Evolutionary conservation across 2,797 vertebrate genomes (phyloP), one percentile per base, ranked within the genome.

Genomic region (Chaetophractus vellerosus): DNA sequence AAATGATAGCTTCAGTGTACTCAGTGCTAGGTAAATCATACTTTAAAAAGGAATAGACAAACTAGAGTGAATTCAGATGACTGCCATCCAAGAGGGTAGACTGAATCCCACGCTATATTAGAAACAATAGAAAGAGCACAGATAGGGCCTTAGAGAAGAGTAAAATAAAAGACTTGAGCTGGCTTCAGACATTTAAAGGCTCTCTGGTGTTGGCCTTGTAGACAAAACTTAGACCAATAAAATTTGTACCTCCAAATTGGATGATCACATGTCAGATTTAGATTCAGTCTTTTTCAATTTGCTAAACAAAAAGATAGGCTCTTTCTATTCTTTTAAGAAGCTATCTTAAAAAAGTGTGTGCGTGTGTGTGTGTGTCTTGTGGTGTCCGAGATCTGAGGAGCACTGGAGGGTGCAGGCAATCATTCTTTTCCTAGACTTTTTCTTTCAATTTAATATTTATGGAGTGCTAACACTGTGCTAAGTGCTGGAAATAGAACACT

Each of bases 291-390:
- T 38, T 84, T 85, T 8, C 19, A 84, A 63, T 69, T 71, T 87
- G 18, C 31, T 33, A 84, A 78, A 76, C 18, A 33, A 87, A 94
- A 82, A n/a, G 23, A 16, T 21, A 82, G 0, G 8, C 18, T 68
- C 38, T 57, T 93, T 90, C 52, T 82, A 12, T 71, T 66, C 31
- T 95, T 93, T 80, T 48, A 80, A 63, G 50, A 52, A 57, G 66
- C 14, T 50, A 50, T 38, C 28, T 36, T 12, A 6, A 12, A 69
- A 21, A 18, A 38, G 6, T 61, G 57, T 83, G n/a, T 76, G 57
- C 41, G 6, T 52, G n/a, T 61, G 68, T 33, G n/a, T n/a, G 2
- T 6, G 8, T 21, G 33, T 68, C 28, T 12, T 45, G 16, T 63
- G 18, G 75, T 38, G 6, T 41, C n/a, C 21, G 81, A 95, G 55